Percentiles rank a stretch among this genome's conserved stretches.
These are phyloP conservation scores for Heliothis subflexa DNA, from an alignment of 1,140 invertebrate species.

Conservation along the genomic window DNA sequence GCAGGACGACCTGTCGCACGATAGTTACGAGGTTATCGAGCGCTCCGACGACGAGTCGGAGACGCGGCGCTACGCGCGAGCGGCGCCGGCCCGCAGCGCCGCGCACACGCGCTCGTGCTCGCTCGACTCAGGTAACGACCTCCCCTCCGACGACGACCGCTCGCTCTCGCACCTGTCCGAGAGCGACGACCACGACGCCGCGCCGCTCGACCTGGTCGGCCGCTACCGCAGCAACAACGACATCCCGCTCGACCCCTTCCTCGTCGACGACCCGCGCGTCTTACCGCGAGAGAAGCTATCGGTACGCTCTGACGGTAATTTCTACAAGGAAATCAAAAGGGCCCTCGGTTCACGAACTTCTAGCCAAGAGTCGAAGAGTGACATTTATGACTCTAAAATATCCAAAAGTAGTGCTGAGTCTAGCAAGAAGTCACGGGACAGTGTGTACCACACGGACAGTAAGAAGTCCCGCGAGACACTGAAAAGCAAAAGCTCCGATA, in stretches of 20 bases:
- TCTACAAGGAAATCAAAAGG: conserved; percentile 89
- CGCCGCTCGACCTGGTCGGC: conserved; percentile 72
- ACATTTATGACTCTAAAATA: conserved; percentile 88
- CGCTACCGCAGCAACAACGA: conserved; percentile 88
- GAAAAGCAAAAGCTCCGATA: conserved; percentile 87
- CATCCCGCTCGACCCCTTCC: conserved; percentile 88
- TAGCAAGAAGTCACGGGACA: conserved; percentile 88
- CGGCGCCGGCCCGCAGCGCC: conserved; percentile 57
- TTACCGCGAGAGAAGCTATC: conserved; percentile 89
- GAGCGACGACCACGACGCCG: conserved; percentile 69
- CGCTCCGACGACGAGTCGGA: conserved; percentile 89
- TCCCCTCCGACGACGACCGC: conserved; percentile 89
- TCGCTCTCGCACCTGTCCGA: conserved; percentile 86
- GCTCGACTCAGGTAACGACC: conserved; percentile 90
- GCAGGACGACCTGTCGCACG: conserved; percentile 95
- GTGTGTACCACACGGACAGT: conserved; percentile 88
- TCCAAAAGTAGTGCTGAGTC: conserved; percentile 88
- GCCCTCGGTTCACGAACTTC: conserved; percentile 88
- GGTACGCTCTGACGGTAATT: conserved; percentile 89
- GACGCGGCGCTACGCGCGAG: conserved; percentile 72
- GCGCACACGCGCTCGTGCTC: conserved; percentile 88
- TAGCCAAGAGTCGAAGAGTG: conserved; percentile 89
- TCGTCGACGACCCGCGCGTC: conserved; percentile 89
- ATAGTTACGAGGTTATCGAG: conserved; percentile 95
- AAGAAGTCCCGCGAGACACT: conserved; percentile 88